These are phyloP conservation scores for Bombylius major DNA, from an alignment of 2,888 invertebrate species.

Conservation along the genomic window DNA sequence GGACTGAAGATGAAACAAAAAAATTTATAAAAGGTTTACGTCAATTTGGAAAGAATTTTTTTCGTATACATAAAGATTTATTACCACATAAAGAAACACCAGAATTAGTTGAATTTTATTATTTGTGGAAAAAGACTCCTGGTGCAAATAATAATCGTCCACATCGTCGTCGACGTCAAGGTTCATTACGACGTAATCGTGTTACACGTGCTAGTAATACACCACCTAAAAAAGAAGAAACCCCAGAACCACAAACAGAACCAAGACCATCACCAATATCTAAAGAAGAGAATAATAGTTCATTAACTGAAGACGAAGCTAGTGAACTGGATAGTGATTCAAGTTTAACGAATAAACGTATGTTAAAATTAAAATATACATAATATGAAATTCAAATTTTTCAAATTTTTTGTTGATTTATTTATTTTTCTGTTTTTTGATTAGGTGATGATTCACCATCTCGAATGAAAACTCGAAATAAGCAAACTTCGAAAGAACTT, in stretches of 20 bases:
- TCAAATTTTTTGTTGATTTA: not conserved
- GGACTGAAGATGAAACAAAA: conserved; percentile 97
- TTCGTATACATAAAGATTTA: conserved; percentile 90
- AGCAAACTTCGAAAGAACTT: conserved; percentile 57
- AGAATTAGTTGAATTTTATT: conserved; percentile 96
- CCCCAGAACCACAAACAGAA: conserved; percentile 45
- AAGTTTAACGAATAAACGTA: conserved; percentile 56
- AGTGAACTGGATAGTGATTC: conserved; percentile 94
- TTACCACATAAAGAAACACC: conserved; percentile 94
- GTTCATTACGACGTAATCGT: conserved; percentile 74
- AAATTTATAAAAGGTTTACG: conserved; percentile 96
- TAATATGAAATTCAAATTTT: not conserved
- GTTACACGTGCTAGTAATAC: conserved; percentile 67
- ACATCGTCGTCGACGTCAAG: conserved; percentile 77
- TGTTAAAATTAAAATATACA: not conserved
- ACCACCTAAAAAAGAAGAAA: conserved; percentile 63
- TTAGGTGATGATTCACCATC: conserved; percentile 63
- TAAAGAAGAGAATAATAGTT: conserved; percentile 64
- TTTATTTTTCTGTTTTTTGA: not conserved
- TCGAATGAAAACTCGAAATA: conserved; percentile 79
- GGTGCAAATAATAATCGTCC: conserved; percentile 94
- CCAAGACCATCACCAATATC: conserved; percentile 54
- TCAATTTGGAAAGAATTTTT: conserved; percentile 98
- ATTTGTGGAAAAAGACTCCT: conserved; percentile 99
- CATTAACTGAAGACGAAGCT: conserved; percentile 79